A percentile compares a stretch with the other conserved stretches of the same genome.
These are phyloP conservation scores for Lycodopsis pacificus DNA, from an alignment of 2,797 vertebrate genomes.

Conservation along the genomic window DNA sequence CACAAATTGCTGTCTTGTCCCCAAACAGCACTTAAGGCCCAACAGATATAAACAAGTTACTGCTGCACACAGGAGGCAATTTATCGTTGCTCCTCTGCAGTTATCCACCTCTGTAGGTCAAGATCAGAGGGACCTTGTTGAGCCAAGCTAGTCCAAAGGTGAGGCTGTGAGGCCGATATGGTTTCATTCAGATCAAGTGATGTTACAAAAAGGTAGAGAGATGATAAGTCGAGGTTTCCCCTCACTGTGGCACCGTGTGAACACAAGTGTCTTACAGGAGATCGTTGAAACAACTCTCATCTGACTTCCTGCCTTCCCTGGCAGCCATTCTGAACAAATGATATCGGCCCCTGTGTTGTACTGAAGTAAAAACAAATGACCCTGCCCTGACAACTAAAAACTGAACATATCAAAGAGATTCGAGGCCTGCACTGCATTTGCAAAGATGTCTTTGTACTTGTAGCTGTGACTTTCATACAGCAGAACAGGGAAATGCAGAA, in stretches of 20 bases:
- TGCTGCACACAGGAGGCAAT: slow-evolving; percentile 63
- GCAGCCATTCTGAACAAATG: slow-evolving; percentile 46
- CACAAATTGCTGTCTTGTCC: slow-evolving; percentile 52
- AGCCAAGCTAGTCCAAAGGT: slow-evolving; percentile 58
- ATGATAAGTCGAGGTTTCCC: slow-evolving; percentile 15
- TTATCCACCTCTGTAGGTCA: slow-evolving; percentile 60
- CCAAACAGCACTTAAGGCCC: slow-evolving; percentile 51
- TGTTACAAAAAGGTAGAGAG: slow-evolving; percentile 26
- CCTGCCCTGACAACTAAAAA: slow-evolving; percentile 30
- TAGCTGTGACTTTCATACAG: slow-evolving; percentile 55
- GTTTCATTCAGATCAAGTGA: slow-evolving; percentile 53
- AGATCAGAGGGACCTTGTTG: slow-evolving; percentile 53
- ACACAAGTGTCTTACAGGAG: slow-evolving; percentile 23
- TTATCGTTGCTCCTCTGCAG: slow-evolving; percentile 61
- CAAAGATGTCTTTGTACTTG: slow-evolving; percentile 48
- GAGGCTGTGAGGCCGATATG: slow-evolving; percentile 20
- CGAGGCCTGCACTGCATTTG: slow-evolving; percentile 28
- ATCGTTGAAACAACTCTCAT: slow-evolving; percentile 34
- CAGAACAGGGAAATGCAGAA: slow-evolving; percentile 43
- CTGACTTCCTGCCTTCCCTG: slow-evolving; percentile 30
- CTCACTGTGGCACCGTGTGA: background rate
- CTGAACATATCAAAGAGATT: slow-evolving; percentile 23
- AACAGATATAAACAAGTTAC: slow-evolving; percentile 67
- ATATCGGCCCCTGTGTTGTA: slow-evolving; percentile 7
- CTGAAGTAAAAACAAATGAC: slow-evolving; percentile 34